Evolutionary conservation across 2,113 vertebrate species (phyloP), one percentile per base, ranked within the genome.

Genomic region (Apaloderma vittatum): DNA sequence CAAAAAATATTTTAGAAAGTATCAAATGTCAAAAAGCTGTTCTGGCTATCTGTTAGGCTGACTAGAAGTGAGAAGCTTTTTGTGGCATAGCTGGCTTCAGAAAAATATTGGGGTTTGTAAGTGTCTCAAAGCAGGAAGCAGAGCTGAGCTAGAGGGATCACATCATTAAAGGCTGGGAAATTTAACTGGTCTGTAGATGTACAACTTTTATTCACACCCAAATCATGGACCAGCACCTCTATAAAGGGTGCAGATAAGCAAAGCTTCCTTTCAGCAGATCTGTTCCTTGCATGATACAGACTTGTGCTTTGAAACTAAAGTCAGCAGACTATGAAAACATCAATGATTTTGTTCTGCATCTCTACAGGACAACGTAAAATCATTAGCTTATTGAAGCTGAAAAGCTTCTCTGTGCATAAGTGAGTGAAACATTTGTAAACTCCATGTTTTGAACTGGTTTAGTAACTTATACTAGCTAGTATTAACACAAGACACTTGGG

Each of bases 231-330:
- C 23, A 61, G 34, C 76, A 36, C 4, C 3, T 65, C 16, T 40
- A 40, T 40, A 32, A 63, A 95, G 83, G 24, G 12, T 57, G 46
- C 48, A 9, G 66, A 54, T 55, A 45, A 75, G 36, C 66, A 93
- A 87, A 92, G 15, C 45, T n/a, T 11, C 23, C 49, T 45, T 94
- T 94, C 76, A 63, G 75, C 81, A 96, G 52, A 27, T 52, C 51
- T 71, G 0, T 68, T 89, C 81, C 67, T 85, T 84, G 85, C 4
- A 3, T 57, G n/a, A 1, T 19, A 58, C 30, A 32, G 65, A 80
- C 59, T 79, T 94, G 36, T 58, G 37, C 68, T 94, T 85, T 84
- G 75, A 94, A 92, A 78, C 7, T 29, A 63, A 95, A 62, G 80
- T 93, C 87, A 45, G 49, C 8, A 6, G 63, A 46, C 48, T 70